Conservation (phyloP, 2,888 invertebrate genomes). For the Leptinotarsa juncta region DNA sequence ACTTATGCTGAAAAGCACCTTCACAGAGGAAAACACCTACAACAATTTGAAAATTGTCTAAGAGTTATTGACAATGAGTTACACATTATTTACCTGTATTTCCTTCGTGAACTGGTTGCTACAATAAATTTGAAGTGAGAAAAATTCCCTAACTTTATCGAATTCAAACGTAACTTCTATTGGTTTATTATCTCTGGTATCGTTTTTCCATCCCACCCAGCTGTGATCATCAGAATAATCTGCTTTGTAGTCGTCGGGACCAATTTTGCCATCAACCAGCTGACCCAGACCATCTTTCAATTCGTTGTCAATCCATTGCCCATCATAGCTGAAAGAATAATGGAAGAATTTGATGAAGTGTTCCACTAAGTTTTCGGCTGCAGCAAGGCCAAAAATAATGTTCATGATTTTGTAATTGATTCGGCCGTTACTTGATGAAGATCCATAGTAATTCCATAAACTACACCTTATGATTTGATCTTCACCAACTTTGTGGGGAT, state of each 20-base stretch:
- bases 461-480: too few species aligned
- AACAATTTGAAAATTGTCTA: constrained; percentile 14
- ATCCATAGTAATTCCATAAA: too few species aligned
- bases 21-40: constrained; percentile 79
- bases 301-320: constrained; percentile 78
- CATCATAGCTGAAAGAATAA: constrained; percentile 78
- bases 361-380: too few species aligned
- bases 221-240: constrained; percentile 76
- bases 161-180: constrained; percentile 84
- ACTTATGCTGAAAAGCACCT: constrained; percentile 84
- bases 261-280: constrained; percentile 84
- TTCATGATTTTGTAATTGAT: too few species aligned
- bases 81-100: constrained; percentile 68
- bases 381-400: too few species aligned
- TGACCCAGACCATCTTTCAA: constrained; percentile 85
- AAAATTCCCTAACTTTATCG: constrained; percentile 88
- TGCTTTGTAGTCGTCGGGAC: constrained; percentile 79
- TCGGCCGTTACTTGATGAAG: too few species aligned
- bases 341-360: neutral
- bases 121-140: constrained; percentile 82
- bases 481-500: too few species aligned
- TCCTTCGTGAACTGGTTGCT: constrained; percentile 89
- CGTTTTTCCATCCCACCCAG: constrained; percentile 94
- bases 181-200: constrained; percentile 73
- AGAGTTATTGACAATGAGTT: neutral